These are phyloP conservation scores for Takifugu ocellatus DNA, from an alignment of 2,797 vertebrate genomes.

Conservation along the genomic window DNA sequence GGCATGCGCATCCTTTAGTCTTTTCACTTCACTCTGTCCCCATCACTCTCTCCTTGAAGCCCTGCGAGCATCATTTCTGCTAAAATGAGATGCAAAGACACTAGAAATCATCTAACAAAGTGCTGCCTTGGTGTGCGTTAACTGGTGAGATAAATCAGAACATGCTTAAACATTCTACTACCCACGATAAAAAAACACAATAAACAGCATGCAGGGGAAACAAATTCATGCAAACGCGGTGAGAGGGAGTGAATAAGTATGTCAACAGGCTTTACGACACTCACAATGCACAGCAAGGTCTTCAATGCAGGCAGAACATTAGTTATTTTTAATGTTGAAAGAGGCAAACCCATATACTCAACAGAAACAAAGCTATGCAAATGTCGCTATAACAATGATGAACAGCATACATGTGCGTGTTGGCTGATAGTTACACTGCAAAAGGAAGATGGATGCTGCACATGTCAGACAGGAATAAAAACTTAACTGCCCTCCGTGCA, in stretches of 20 bases:
- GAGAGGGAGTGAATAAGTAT: constrained; percentile 17
- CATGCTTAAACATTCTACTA: constrained; percentile 15
- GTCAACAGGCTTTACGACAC: constrained; percentile 53
- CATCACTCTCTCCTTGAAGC: constrained; percentile 1
- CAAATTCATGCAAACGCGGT: constrained; percentile 10
- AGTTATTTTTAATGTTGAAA: constrained; percentile 55
- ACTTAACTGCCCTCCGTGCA: constrained; percentile 36
- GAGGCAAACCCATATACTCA: constrained; percentile 26
- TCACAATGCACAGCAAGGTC: constrained; percentile 40
- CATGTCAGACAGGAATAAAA: constrained; percentile 38
- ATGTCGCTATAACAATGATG: constrained; percentile 2
- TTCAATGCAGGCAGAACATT: constrained; percentile 34
- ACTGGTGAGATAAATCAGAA: constrained; percentile 37
- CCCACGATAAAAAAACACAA: constrained; percentile 6
- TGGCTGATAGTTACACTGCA: constrained; percentile 13
- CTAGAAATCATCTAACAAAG: constrained; percentile 25
- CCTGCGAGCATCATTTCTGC: background rate
- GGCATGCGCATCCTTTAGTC: background rate
- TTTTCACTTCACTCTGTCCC: background rate
- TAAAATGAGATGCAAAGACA: constrained; percentile 22
- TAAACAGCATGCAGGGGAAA: constrained; percentile 8
- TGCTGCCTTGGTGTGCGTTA: constrained; percentile 24
- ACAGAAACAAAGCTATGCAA: constrained; percentile 23
- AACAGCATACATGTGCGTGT: background rate
- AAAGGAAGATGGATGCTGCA: constrained; percentile 45